Evolutionary conservation across 2,888 invertebrate genomes (phyloP), one percentile per base, ranked within the genome.

Genomic region (Drosophila testacea): DNA sequence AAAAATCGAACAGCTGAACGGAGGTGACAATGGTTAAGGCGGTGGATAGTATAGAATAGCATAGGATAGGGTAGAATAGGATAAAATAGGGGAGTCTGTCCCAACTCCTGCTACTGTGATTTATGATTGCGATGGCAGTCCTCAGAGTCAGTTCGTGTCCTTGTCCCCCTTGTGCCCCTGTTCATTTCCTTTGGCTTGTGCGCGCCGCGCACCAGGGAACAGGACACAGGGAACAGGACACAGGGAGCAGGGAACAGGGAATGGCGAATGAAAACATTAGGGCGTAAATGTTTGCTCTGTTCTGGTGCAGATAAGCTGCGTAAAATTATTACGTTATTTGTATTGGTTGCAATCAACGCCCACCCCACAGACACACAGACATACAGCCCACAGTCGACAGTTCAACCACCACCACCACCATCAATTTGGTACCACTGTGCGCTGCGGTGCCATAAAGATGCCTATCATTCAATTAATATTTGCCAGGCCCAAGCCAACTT

Each of bases 231-330:
- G 1, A 1, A 6, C 5, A 6, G 7, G 6, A 16, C 16, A 16
- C 16, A 16, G 32, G 6, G 32, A 6, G 9, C 5, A 6, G 32
- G 6, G 7, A 32, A 7, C 4, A 7, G 7, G 6, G 30, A 32
- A 32, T 9, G 32, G 9, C 32, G 89, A 88, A 85, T 90, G 89
- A 89, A 86, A 91, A 81, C 90, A 88, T 87, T 84, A 87, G 91
- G 91, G 91, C 91, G 89, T 91, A 89, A 91, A 91, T 91, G 90
- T 90, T 90, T 90, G 91, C 79, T 87, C 91, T 90, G 90, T 90
- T 91, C 85, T 90, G 89, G 90, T 90, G 89, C 81, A 90, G 90
- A 90, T 90, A 90, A 90, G 90, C 91, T 87, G 81, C 80, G 81
- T 88, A 83, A 90, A 91, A 91, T 90, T 87, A 91, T 91, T 87